Percentiles rank a stretch among this genome's conserved stretches.
Conservation (phyloP, 2,797 vertebrate species). For the Micromesistius poutassou region DNA sequence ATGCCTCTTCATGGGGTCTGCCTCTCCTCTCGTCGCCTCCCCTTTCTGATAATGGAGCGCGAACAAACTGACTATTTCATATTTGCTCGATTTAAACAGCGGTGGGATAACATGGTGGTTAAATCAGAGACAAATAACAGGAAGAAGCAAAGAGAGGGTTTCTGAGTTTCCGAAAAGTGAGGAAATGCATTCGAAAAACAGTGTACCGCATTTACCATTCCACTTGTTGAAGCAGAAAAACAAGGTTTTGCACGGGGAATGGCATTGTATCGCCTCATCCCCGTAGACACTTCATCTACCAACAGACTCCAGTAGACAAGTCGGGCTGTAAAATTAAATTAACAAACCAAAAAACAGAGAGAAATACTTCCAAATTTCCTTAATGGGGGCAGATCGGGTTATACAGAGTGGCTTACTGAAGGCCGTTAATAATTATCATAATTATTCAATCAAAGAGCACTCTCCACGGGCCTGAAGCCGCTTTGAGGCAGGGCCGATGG, state of each 20-base stretch:
- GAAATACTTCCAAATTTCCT: not conserved
- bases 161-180: no score
- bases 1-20: not conserved
- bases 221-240: not conserved
- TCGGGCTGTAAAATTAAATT: not conserved
- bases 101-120: not conserved
- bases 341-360: not conserved
- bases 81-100: not conserved
- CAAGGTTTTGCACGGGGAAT: not conserved
- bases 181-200: not conserved
- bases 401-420: not conserved
- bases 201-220: not conserved
- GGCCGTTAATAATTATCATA: not conserved
- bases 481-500: slow-evolving; percentile 21
- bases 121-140: not conserved
- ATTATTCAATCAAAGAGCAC: slow-evolving; percentile 7
- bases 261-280: not conserved
- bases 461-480: slow-evolving; percentile 19
- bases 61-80: not conserved
- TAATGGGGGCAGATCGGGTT: no score
- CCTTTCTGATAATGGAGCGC: not conserved
- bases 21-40: not conserved
- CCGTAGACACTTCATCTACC: not conserved
- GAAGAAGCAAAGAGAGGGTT: not conserved
- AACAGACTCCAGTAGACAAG: not conserved